Conservation (phyloP, 2,113 vertebrate species). For the Chrysochloris asiatica region DNA sequence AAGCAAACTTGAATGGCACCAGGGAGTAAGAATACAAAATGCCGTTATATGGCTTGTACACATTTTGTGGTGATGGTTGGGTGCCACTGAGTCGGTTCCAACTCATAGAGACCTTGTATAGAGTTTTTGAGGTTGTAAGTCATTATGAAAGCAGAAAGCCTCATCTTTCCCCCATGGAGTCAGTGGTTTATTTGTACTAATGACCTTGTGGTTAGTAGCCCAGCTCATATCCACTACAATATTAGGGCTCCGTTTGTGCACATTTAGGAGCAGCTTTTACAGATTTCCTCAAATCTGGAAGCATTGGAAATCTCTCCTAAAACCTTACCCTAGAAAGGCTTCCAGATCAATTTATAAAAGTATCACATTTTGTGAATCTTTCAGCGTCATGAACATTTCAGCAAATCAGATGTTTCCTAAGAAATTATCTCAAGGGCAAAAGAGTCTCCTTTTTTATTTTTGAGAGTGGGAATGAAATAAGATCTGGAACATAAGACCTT, state of each 20-base stretch:
- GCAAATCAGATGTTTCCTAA: neutral
- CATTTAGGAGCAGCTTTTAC: neutral
- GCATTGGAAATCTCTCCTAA: neutral
- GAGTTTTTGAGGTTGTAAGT: too few relatives aligned
- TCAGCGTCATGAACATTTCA: neutral
- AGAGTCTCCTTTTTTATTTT: neutral
- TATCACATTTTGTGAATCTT: neutral
- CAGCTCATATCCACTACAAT: too few relatives aligned
- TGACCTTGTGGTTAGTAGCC: too few relatives aligned
- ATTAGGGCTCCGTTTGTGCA: too few relatives aligned
- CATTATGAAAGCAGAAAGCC: too few relatives aligned
- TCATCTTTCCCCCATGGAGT: too few relatives aligned
- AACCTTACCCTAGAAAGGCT: neutral
- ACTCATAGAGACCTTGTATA: too few relatives aligned
- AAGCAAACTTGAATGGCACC: neutral
- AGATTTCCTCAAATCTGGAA: neutral
- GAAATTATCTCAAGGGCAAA: neutral
- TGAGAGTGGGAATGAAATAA: accelerated
- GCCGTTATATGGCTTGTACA: accelerated
- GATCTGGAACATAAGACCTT: neutral
- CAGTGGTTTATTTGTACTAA: too few relatives aligned
- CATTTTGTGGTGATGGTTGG: too few relatives aligned
- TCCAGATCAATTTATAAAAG: neutral
- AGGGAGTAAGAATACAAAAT: neutral
- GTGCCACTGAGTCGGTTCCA: too few relatives aligned